Percentiles rank a stretch among this genome's conserved stretches.
Evolutionary conservation across 2,888 invertebrate species (phyloP).

Genomic region (Drosophila algonquin): DNA sequence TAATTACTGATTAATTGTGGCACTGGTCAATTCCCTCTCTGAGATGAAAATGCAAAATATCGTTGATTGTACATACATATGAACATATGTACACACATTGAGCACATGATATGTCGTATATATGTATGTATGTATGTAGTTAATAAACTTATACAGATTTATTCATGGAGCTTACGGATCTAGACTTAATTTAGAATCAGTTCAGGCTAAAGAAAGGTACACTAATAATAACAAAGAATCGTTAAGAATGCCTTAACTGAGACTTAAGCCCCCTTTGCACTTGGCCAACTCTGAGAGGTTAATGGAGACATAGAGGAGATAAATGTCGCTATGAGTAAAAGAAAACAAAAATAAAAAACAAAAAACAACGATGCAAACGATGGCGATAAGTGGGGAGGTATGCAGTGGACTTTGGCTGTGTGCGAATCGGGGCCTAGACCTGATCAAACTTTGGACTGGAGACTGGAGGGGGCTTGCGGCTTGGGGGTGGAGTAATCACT

Average conservation of each 20-base stretch:
- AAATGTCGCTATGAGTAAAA: not conserved
- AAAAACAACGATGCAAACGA: no score
- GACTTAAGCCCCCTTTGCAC: constrained; percentile 24
- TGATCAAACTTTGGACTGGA: constrained; percentile 44
- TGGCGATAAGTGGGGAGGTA: no score
- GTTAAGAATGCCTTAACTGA: constrained; percentile 17
- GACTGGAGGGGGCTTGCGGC: no score
- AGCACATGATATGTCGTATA: not conserved
- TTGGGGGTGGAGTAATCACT: not conserved
- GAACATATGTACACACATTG: no score
- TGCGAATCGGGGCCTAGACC: constrained; percentile 43
- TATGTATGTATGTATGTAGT: no score
- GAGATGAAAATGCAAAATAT: no score
- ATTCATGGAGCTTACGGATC: constrained; percentile 49
- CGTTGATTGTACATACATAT: no score
- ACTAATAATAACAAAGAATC: constrained; percentile 18
- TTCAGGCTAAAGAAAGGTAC: constrained; percentile 52
- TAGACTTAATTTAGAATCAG: constrained; percentile 72
- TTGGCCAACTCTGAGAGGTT: constrained; percentile 1
- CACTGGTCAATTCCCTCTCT: no score
- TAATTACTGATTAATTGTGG: not conserved
- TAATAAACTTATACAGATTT: constrained; percentile 29
- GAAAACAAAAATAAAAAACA: not conserved
- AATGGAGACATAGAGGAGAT: not conserved
- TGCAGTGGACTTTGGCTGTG: constrained; percentile 6